These are phyloP conservation scores for Dipodomys stephensi DNA, from an alignment of 2,113 vertebrate species.

Conservation along the genomic window DNA sequence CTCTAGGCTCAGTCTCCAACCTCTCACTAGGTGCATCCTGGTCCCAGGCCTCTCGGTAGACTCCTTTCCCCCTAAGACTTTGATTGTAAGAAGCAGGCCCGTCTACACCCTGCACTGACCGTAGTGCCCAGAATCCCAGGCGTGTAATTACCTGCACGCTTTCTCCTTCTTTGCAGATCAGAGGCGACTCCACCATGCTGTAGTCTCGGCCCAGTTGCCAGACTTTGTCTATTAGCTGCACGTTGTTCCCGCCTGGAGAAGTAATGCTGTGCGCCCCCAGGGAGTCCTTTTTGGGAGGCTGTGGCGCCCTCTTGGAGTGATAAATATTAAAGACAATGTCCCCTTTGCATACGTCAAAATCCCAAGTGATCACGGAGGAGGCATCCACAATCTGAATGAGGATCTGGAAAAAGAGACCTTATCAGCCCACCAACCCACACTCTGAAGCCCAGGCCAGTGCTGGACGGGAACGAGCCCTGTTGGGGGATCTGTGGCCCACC, in stretches of 20 bases:
- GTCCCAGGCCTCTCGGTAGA: background rate
- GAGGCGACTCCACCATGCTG: slow-evolving; percentile 95
- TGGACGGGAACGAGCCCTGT: accelerated
- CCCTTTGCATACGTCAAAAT: slow-evolving; percentile 97
- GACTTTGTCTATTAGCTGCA: slow-evolving; percentile 93
- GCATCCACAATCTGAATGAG: slow-evolving; percentile 95
- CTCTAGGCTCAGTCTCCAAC: background rate
- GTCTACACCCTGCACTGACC: too few relatives aligned
- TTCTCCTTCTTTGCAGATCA: slow-evolving; percentile 95
- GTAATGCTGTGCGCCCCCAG: slow-evolving; percentile 91
- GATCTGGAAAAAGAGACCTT: slow-evolving; percentile 85
- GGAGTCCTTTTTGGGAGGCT: slow-evolving; percentile 92
- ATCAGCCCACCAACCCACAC: accelerated
- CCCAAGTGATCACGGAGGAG: slow-evolving; percentile 97
- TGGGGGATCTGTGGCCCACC: background rate
- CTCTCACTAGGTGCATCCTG: background rate
- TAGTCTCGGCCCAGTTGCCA: slow-evolving; percentile 97
- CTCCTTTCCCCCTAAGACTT: accelerated
- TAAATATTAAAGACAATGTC: slow-evolving; percentile 96
- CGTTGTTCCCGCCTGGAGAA: slow-evolving; percentile 90
- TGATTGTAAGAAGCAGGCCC: background rate
- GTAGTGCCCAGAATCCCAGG: too few relatives aligned
- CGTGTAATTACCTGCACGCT: slow-evolving; percentile 93
- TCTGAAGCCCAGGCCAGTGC: accelerated
- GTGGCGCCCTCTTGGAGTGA: slow-evolving; percentile 93